These are phyloP conservation scores for Archocentrus centrarchus DNA, from an alignment of 2,113 vertebrate genomes.

Conservation along the genomic window DNA sequence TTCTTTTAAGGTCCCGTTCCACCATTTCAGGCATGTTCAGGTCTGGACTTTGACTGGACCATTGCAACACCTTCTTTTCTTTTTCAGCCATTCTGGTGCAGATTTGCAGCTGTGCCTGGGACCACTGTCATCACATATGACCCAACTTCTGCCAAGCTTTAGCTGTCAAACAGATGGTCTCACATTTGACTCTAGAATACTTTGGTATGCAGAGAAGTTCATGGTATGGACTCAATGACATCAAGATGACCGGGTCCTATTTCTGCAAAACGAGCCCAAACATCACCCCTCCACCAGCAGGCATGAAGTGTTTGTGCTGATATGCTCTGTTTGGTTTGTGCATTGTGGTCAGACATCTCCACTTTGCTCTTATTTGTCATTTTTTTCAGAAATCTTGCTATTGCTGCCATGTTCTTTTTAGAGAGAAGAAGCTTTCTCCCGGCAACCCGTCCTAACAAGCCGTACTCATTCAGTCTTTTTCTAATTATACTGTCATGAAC, in stretches of 20 bases:
- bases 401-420: background rate
- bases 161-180: background rate
- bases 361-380: background rate
- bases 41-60: background rate
- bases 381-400: background rate
- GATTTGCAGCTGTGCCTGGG: background rate
- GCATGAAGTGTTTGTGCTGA: background rate
- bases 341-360: background rate
- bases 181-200: background rate
- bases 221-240: background rate
- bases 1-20: background rate
- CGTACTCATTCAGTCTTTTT: too few species aligned
- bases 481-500: too few species aligned
- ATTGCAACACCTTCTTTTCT: background rate
- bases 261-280: background rate
- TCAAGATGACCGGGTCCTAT: background rate
- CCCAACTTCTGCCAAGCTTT: background rate
- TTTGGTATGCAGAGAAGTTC: background rate
- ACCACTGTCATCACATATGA: background rate
- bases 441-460: too few species aligned
- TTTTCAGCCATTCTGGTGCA: background rate
- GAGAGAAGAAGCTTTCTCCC: too few species aligned
- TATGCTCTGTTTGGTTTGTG: background rate
- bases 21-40: rapidly evolving
- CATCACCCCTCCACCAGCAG: background rate